Percentiles rank a stretch among this genome's conserved stretches.
Evolutionary conservation across 2,888 invertebrate genomes (phyloP).

Genomic region (Cordilura impudica): DNA sequence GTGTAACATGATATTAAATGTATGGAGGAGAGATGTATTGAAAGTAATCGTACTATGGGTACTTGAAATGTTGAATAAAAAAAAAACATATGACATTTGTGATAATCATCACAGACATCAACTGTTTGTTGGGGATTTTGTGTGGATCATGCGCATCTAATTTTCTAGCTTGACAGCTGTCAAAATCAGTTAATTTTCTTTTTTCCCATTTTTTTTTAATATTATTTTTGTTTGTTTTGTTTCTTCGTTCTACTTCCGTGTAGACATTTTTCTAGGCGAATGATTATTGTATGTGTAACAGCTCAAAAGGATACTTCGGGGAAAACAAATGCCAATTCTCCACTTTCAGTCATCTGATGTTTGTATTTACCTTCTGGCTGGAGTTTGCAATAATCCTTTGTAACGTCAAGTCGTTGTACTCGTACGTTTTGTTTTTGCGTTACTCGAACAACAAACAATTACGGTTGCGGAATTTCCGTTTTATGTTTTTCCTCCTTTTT

Average conservation of each 20-base stretch:
- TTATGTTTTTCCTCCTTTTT: conserved; percentile 22
- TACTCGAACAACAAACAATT: conserved; percentile 35
- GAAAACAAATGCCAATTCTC: conserved; percentile 19
- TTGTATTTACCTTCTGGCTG: conserved; percentile 27
- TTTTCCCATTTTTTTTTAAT: not conserved
- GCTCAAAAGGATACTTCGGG: not conserved
- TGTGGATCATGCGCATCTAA: conserved; percentile 42
- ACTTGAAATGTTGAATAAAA: not conserved
- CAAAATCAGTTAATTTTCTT: conserved; percentile 32
- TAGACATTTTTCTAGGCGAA: conserved; percentile 18
- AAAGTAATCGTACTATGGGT: not conserved
- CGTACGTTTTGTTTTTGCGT: conserved; percentile 34
- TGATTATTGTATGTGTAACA: conserved; percentile 10
- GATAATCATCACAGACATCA: conserved; percentile 1
- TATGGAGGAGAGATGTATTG: no score
- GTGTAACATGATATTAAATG: no score
- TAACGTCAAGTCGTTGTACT: conserved; percentile 43
- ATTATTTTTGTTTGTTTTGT: not conserved
- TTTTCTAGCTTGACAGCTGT: conserved; percentile 54
- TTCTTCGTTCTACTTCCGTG: conserved; percentile 30
- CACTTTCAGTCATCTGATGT: conserved; percentile 28
- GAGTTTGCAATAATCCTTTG: conserved; percentile 56
- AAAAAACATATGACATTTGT: conserved; percentile 14
- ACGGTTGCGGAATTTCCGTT: conserved; percentile 60
- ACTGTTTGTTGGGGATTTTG: conserved; percentile 31